These are phyloP conservation scores for Heteromormyrus szaboi DNA, from an alignment of 2,797 vertebrate species.

Conservation along the genomic window DNA sequence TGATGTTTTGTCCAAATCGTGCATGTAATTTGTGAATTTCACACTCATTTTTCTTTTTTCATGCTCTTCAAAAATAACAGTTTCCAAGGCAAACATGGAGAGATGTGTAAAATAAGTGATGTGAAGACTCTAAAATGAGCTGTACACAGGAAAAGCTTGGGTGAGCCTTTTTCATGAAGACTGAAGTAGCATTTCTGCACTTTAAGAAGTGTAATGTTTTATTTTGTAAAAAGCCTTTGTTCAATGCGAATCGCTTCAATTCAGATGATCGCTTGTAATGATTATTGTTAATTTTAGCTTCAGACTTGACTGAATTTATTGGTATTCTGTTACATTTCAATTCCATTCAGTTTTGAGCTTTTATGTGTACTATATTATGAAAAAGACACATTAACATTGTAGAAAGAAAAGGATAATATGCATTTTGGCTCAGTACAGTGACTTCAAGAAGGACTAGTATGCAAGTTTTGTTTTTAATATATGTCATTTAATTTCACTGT, in stretches of 20 bases:
- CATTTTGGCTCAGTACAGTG: slow-evolving; percentile 17
- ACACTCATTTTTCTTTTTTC: slow-evolving; percentile 88
- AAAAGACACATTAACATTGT: background rate
- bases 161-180: slow-evolving; percentile 76
- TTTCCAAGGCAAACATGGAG: slow-evolving; percentile 25
- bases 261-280: slow-evolving; percentile 11
- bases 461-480: slow-evolving; percentile 63
- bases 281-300: slow-evolving; percentile 17
- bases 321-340: slow-evolving; percentile 9
- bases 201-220: slow-evolving; percentile 52
- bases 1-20: slow-evolving; percentile 89
- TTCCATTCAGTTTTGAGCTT: slow-evolving; percentile 7
- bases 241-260: slow-evolving; percentile 4
- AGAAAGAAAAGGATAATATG: slow-evolving; percentile 19
- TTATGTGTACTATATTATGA: slow-evolving; percentile 19
- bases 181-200: slow-evolving; percentile 70
- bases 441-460: slow-evolving; percentile 46
- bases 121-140: slow-evolving; percentile 68
- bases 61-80: slow-evolving; percentile 60
- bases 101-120: slow-evolving; percentile 65
- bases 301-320: slow-evolving; percentile 10
- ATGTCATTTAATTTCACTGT: slow-evolving; percentile 66
- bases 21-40: slow-evolving; percentile 93
- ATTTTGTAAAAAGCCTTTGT: slow-evolving; percentile 20
- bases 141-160: slow-evolving; percentile 77